Conservation (phyloP, 2,888 invertebrate species). For the Dryomyza anilis region DNA sequence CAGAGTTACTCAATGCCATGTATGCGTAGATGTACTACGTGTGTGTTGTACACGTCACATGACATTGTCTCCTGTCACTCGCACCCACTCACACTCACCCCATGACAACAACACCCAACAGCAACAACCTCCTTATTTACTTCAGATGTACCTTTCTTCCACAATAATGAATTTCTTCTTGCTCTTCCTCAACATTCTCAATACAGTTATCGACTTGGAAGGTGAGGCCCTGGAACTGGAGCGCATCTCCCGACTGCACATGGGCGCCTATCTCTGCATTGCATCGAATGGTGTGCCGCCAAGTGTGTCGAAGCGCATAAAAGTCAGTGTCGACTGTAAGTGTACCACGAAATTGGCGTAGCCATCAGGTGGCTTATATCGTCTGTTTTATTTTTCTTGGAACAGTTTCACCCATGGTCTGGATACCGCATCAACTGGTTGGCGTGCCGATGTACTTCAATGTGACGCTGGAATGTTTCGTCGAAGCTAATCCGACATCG, state of each 20-base stretch:
- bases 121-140: no score
- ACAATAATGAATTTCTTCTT: conserved; percentile 14
- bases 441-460: conserved; percentile 83
- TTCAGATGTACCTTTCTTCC: conserved; percentile 8
- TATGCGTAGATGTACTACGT: background rate
- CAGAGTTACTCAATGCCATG: background rate
- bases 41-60: background rate
- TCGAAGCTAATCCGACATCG: conserved; percentile 89
- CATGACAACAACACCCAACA: no score
- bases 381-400: background rate
- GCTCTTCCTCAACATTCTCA: background rate
- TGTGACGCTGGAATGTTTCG: conserved; percentile 85
- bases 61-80: background rate
- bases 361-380: background rate
- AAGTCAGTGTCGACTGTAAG: conserved; percentile 94
- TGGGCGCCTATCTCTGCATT: conserved; percentile 92
- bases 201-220: conserved; percentile 79
- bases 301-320: conserved; percentile 87
- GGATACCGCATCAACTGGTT: conserved; percentile 89
- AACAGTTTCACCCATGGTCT: conserved; percentile 88
- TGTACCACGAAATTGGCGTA: no score
- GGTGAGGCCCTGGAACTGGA: conserved; percentile 83
- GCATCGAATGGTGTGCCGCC: conserved; percentile 85
- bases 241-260: conserved; percentile 83
- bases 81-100: background rate